Evolutionary conservation across 2,888 invertebrate species (phyloP), one percentile per base, ranked within the genome.

Genomic region (Trichacis sp.): DNA sequence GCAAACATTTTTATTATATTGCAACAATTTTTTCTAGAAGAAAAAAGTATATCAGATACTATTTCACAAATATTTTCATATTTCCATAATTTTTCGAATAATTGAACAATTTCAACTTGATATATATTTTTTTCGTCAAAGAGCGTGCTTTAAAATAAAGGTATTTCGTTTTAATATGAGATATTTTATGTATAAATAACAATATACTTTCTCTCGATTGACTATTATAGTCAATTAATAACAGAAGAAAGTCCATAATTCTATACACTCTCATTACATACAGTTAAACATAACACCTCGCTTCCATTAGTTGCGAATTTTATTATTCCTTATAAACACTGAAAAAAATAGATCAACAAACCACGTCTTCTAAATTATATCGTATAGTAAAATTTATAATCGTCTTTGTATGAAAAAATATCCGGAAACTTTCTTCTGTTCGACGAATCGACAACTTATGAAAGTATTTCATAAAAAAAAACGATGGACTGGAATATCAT

Each of bases 371-470:
- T n/a, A n/a, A n/a, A n/a, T n/a, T n/a, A n/a, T n/a, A n/a, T n/a
- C n/a, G n/a, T n/a, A n/a, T n/a, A n/a, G n/a, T n/a, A n/a, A n/a
- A n/a, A n/a, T n/a, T n/a, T n/a, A n/a, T n/a, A n/a, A n/a, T n/a
- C n/a, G n/a, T n/a, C n/a, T n/a, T n/a, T n/a, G n/a, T n/a, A n/a
- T n/a, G 36, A 36, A 40, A 6, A 2, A 40, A 40, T 40, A 40
- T 14, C 15, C 6, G 15, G 3, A 15, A 8, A 19, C 18, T 18
- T n/a, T 42, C 6, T 51, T 18, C 45, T 19, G 54, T 43, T 48
- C 18, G 54, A 50, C 40, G 30, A 48, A 54, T 55, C 45, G 42
- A 40, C 48, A 19, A 46, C 11, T 46, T 42, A 58, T 50, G 51
- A 24, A 17, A 19, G 30, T 12, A 15, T 30, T 48, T 55, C 40